A percentile compares a stretch with the other conserved stretches of the same genome.
Evolutionary conservation across 2,888 invertebrate genomes (phyloP).

Genomic region (Oxyscelio sp.): DNA sequence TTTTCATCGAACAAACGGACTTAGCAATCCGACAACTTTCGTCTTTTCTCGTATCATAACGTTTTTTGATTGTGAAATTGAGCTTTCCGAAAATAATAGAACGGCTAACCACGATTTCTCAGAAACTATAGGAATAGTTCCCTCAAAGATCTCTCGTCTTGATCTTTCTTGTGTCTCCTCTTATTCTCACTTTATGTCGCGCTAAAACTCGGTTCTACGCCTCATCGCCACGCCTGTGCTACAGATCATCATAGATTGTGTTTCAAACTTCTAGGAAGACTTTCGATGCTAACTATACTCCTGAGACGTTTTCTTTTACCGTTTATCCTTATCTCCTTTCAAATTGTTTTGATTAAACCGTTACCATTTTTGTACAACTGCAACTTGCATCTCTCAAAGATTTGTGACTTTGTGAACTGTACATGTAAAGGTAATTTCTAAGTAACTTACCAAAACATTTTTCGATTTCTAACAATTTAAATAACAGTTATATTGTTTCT

Average conservation of each 20-base stretch:
- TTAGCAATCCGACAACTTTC: constrained; percentile 46
- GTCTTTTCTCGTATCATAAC: constrained; percentile 48
- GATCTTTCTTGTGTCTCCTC: constrained; percentile 68
- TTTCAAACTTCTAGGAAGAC: constrained; percentile 77
- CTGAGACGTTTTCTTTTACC: constrained; percentile 65
- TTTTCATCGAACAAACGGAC: constrained; percentile 38
- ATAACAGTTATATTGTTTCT: too few relatives aligned
- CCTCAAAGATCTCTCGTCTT: constrained; percentile 57
- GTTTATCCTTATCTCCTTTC: constrained; percentile 61
- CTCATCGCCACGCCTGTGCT: constrained; percentile 72
- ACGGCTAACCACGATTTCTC: constrained; percentile 81
- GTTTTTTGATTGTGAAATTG: constrained; percentile 71
- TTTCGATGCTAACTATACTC: constrained; percentile 56
- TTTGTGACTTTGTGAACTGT: constrained; percentile 27
- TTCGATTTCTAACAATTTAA: too few relatives aligned
- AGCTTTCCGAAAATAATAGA: constrained; percentile 77
- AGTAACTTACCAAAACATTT: too few relatives aligned
- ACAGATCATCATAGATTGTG: constrained; percentile 79
- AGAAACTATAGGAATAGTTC: constrained; percentile 77
- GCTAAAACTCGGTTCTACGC: constrained; percentile 69
- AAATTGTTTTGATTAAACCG: constrained; percentile 41
- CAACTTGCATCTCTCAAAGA: constrained; percentile 23
- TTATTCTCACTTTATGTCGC: constrained; percentile 77
- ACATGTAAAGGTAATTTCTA: too few relatives aligned
- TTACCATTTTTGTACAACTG: constrained; percentile 21